Percentiles rank a stretch among this genome's conserved stretches.
Conservation (phyloP, 2,113 vertebrate species). For the Scomber scombrus region DNA sequence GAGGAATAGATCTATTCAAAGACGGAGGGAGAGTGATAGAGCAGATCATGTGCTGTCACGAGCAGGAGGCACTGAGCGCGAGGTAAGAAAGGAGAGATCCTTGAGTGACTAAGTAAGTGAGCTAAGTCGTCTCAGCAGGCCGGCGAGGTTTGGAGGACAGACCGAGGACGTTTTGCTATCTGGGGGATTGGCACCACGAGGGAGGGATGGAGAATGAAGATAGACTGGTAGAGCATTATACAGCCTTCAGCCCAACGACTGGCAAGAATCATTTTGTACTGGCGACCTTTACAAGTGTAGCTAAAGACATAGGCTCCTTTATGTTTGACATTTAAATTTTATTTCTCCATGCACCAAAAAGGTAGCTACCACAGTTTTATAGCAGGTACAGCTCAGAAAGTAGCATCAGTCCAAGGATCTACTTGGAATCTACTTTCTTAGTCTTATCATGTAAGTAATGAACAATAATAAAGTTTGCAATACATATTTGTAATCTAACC, state of each 20-base stretch:
- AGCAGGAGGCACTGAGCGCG: constrained; percentile 26
- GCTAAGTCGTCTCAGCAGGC: constrained; percentile 59
- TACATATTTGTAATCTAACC: constrained; percentile 30
- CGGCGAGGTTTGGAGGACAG: constrained; percentile 70
- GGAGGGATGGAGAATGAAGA: constrained; percentile 19
- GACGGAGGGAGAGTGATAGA: constrained; percentile 57
- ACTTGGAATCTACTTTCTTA: background rate
- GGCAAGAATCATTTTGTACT: constrained; percentile 45
- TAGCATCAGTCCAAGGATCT: background rate
- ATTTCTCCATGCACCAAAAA: constrained; percentile 23
- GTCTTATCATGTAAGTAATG: constrained; percentile 21
- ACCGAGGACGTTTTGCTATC: constrained; percentile 63
- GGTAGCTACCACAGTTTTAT: background rate
- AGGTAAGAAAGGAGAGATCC: constrained; percentile 57
- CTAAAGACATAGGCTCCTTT: constrained; percentile 35
- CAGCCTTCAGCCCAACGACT: constrained; percentile 28
- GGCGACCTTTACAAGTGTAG: constrained; percentile 57
- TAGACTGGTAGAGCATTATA: constrained; percentile 25
- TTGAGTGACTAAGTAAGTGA: constrained; percentile 67
- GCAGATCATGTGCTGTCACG: constrained; percentile 58
- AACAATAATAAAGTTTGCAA: constrained; percentile 26
- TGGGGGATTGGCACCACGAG: constrained; percentile 53
- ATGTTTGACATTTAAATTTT: constrained; percentile 58
- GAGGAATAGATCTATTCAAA: constrained; percentile 71
- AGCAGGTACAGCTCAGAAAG: background rate